phyloP scores from a whole-genome alignment of 2,797 vertebrate species.

The Dendrocincla tyrannina region DNA sequence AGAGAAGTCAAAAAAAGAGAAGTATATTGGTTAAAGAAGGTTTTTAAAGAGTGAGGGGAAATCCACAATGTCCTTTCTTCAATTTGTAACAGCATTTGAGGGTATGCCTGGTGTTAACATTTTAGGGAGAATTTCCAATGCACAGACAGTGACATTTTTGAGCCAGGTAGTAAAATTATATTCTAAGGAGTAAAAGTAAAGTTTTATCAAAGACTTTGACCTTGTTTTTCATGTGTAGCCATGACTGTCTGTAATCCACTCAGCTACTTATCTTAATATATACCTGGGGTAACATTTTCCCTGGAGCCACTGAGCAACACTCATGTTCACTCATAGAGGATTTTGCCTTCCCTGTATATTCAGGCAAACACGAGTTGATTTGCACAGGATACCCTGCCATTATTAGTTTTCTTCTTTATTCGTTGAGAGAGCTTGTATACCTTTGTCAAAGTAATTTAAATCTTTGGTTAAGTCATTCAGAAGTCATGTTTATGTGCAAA shows the following conservation, averaged over 20 bases:
- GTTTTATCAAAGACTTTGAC: background rate
- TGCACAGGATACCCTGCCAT: background rate
- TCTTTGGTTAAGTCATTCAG: background rate
- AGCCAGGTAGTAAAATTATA: background rate
- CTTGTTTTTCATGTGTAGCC: background rate
- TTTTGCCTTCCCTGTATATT: background rate
- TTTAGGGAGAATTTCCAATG: background rate
- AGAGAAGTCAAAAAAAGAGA: background rate
- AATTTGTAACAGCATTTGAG: background rate
- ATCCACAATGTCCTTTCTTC: background rate
- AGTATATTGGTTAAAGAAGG: background rate
- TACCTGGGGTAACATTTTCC: background rate
- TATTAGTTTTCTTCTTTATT: background rate
- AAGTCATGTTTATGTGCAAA: constrained; percentile 1
- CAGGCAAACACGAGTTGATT: background rate
- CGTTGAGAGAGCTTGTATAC: background rate
- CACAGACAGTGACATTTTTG: background rate
- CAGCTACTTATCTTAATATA: background rate
- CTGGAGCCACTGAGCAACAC: background rate
- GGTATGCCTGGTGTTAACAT: background rate
- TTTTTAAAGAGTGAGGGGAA: background rate
- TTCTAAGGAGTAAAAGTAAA: background rate
- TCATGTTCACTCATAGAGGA: background rate
- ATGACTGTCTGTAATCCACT: background rate
- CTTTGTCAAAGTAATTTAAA: constrained; percentile 1